phyloP scores from a whole-genome alignment of 1,140 invertebrate genomes.

The Patella vulgata region DNA sequence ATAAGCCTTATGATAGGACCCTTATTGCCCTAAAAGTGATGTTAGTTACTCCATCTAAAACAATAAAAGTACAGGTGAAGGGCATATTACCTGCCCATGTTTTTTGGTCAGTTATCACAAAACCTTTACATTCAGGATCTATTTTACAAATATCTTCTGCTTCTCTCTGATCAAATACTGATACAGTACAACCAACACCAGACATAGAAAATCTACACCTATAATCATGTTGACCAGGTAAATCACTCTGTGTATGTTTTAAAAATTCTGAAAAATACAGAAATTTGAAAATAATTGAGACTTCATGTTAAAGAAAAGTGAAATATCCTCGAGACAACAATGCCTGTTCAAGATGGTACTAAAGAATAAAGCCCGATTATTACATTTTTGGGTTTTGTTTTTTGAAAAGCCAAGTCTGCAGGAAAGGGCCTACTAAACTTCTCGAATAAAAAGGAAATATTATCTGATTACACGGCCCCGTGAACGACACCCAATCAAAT shows the following conservation, averaged over 20 bases:
- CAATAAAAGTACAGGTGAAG: too few species aligned
- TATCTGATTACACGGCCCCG: too few species aligned
- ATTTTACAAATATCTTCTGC: conserved; percentile 62
- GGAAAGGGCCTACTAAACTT: background rate
- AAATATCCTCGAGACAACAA: too few species aligned
- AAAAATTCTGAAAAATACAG: conserved; percentile 38
- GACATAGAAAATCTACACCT: conserved; percentile 60
- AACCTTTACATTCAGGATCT: conserved; percentile 61
- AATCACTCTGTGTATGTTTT: conserved; percentile 42
- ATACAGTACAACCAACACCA: conserved; percentile 60
- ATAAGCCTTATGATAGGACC: too few species aligned
- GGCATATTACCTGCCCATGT: conserved; percentile 68
- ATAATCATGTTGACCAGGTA: conserved; percentile 65
- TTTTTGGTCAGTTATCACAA: conserved; percentile 60
- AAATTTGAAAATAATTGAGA: background rate
- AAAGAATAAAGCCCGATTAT: background rate
- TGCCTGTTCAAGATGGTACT: too few species aligned
- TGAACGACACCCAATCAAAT: too few species aligned
- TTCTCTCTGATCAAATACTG: conserved; percentile 63
- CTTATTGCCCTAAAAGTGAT: too few species aligned
- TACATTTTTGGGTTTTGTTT: background rate
- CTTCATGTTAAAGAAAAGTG: too few species aligned
- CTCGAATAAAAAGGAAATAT: too few species aligned
- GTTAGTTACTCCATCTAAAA: too few species aligned
- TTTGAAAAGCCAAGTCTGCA: background rate